Percentiles rank a stretch among this genome's conserved stretches.
Conservation (phyloP, 2,113 vertebrate species). For the Noturus placidus region DNA sequence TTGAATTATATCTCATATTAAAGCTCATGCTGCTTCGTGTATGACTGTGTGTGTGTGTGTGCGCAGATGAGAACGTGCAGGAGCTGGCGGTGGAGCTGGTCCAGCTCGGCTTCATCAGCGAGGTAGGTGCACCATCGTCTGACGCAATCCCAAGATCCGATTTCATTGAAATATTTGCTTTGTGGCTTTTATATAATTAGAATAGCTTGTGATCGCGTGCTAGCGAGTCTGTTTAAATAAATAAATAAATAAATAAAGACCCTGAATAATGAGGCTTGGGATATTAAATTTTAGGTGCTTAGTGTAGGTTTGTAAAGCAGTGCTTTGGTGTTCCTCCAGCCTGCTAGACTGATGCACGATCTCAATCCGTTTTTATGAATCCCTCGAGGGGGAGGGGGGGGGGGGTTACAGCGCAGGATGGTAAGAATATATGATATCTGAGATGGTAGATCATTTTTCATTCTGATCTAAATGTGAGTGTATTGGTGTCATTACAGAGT, state of each 20-base stretch:
- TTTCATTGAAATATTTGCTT: not conserved
- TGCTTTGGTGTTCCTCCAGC: not conserved
- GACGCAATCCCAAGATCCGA: not conserved
- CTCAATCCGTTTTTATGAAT: not conserved
- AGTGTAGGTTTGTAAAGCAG: not conserved
- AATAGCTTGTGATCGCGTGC: not conserved
- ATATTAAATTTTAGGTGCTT: not conserved
- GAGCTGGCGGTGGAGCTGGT: constrained; percentile 93
- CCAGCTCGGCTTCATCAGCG: constrained; percentile 95
- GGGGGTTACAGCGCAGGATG: not conserved
- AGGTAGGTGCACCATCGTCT: constrained; percentile 72
- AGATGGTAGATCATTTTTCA: not conserved
- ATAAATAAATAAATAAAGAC: too few relatives aligned
- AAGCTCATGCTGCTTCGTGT: not conserved
- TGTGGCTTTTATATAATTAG: not conserved
- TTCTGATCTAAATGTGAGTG: not conserved
- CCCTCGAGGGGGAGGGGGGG: not conserved
- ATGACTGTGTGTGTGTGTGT: not conserved
- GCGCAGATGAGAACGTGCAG: constrained; percentile 90
- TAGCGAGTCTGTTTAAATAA: not conserved
- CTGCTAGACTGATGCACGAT: not conserved
- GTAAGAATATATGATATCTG: not conserved
- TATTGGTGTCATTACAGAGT: not conserved
- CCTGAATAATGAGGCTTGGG: not conserved
- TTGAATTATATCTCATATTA: not conserved